Evolutionary conservation across 2,797 vertebrate species (phyloP), one percentile per base, ranked within the genome.

Genomic region (Centropyge bicolor): DNA sequence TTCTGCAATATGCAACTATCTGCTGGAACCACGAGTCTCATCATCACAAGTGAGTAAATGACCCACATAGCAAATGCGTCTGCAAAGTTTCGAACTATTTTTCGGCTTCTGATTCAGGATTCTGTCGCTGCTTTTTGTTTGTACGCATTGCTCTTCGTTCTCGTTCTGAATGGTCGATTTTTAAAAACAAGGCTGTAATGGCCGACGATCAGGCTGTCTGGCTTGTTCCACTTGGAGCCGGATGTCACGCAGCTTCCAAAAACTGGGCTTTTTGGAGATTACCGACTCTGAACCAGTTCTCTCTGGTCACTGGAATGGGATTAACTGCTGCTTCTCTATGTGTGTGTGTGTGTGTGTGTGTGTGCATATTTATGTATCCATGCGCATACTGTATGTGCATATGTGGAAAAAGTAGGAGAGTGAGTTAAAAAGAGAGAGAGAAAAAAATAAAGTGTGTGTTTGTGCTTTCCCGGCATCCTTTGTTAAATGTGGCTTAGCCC

Each of bases 201-300:
- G 69, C 60, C 10, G 64, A 69, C 59, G 74, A 61, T 80, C 78
- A 76, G 75, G 55, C 88, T 74, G 73, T 40, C 81, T 80, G 76
- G 75, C 62, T 78, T 65, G 78, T 65, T 90, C 86, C 52, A 87
- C 89, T 91, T 91, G 90, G 90, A 91, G 86, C 89, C 51, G 91
- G 90, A 92, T 93, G 86, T 91, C 81, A 73, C 81, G 60, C 84
- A 80, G 87, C 86, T 82, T 92, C 94, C 93, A 93, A 94, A 95
- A 94, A 92, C 81, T 89, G 84, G 91, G 85, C 86, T 94, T 94
- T 95, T 91, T 86, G 79, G 92, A 94, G 95, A 96, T 95, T 95
- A 95, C 89, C n/a, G 88, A 87, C 86, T 78, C 84, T 92, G 90
- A 94, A 94, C 94, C 93, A 93, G 93, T 94, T 94, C 89, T 92